These are phyloP conservation scores for Schizaphis graminum DNA, from an alignment of 2,888 invertebrate genomes.

Conservation along the genomic window DNA sequence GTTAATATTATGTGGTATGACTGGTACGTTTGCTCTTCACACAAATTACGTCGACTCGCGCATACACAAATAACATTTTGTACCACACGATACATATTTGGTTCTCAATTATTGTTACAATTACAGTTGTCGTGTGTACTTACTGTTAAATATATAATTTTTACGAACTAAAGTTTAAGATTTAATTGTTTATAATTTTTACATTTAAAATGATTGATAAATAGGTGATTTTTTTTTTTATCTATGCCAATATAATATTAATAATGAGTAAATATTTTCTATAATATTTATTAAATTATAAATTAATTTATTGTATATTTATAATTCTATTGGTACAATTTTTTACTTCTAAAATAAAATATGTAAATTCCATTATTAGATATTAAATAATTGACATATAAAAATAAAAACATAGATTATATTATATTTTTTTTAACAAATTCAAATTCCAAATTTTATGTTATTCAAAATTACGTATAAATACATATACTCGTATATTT, in stretches of 20 bases:
- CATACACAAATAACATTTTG: background rate
- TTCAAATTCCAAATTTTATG: too few relatives aligned
- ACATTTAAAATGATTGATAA: background rate
- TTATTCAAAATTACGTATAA: too few relatives aligned
- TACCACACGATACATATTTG: background rate
- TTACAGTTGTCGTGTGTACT: background rate
- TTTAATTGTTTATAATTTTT: background rate
- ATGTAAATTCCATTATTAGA: too few relatives aligned
- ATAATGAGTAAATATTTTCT: too few relatives aligned
- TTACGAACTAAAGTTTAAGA: background rate
- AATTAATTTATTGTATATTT: too few relatives aligned
- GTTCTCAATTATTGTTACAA: background rate
- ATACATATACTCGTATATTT: too few relatives aligned
- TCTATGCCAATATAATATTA: background rate
- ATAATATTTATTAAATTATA: too few relatives aligned
- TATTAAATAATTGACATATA: too few relatives aligned
- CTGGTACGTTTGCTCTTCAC: background rate
- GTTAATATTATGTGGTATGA: background rate
- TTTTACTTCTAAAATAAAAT: too few relatives aligned
- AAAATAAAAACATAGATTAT: too few relatives aligned
- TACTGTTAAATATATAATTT: background rate
- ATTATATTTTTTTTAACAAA: too few relatives aligned
- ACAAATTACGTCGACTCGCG: background rate
- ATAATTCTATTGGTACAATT: too few relatives aligned
- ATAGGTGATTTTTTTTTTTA: background rate